Conservation (phyloP, 2,888 invertebrate species). For the Drosophila limbata region DNA sequence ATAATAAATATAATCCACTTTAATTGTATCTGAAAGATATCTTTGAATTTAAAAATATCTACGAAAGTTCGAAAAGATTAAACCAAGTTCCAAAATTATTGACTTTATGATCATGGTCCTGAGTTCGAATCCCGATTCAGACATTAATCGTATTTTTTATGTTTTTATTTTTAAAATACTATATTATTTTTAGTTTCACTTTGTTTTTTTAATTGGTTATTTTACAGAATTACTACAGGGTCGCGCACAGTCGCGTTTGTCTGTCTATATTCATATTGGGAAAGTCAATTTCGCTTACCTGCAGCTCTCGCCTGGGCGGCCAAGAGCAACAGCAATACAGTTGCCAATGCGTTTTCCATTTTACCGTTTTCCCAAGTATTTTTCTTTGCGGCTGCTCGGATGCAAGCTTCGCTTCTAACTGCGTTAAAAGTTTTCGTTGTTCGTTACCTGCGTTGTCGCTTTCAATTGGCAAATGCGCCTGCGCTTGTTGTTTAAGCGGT, state of each 20-base stretch:
- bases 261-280: neutral
- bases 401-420: slow-evolving; percentile 41
- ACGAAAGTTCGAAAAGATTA: no score
- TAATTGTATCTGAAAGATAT: no score
- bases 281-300: slow-evolving; percentile 20
- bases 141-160: no score
- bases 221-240: neutral
- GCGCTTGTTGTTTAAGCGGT: slow-evolving; percentile 17
- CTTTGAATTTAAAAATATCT: no score
- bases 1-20: no score
- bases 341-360: slow-evolving; percentile 16
- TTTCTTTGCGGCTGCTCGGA: slow-evolving; percentile 27
- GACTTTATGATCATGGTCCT: no score
- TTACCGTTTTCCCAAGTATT: slow-evolving; percentile 1
- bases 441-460: neutral
- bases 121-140: no score
- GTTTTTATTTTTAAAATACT: no score
- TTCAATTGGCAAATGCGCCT: slow-evolving; percentile 28
- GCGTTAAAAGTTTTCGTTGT: neutral
- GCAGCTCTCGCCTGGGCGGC: neutral
- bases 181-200: no score
- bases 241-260: neutral
- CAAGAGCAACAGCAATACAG: slow-evolving; percentile 4
- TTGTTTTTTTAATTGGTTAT: neutral
- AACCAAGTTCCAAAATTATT: no score